Percentiles rank a stretch among this genome's conserved stretches.
phyloP scores from a whole-genome alignment of 2,888 invertebrate species.

The Amblyjoppa proteus region DNA sequence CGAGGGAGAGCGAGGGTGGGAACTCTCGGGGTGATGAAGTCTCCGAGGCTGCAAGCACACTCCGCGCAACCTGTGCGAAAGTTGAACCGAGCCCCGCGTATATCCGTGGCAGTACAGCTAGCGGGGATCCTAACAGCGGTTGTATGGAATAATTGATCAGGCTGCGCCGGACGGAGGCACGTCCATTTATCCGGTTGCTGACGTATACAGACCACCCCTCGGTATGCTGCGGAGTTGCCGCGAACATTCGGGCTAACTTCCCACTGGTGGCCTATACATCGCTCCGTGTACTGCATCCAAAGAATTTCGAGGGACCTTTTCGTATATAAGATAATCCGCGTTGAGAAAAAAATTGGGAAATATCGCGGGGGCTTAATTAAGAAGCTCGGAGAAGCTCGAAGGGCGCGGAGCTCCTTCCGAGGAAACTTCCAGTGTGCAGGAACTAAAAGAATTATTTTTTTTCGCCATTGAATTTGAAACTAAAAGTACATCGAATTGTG shows the following conservation, averaged over 20 bases:
- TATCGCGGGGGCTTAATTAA: neutral
- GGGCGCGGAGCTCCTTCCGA: no score
- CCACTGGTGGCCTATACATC: neutral
- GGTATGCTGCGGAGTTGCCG: constrained; percentile 8
- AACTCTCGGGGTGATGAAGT: constrained; percentile 54
- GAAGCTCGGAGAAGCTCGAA: no score
- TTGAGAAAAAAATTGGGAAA: neutral
- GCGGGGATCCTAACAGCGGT: constrained; percentile 61
- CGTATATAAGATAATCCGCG: neutral
- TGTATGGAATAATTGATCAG: constrained; percentile 76
- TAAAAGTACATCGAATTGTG: no score
- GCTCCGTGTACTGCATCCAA: constrained; percentile 4
- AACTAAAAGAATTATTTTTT: no score
- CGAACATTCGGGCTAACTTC: constrained; percentile 44
- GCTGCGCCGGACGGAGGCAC: constrained; percentile 59
- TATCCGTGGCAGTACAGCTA: constrained; percentile 31
- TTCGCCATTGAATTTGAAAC: no score
- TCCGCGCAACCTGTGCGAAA: constrained; percentile 26
- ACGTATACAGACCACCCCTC: constrained; percentile 31
- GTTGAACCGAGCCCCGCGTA: constrained; percentile 47
- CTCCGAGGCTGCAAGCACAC: constrained; percentile 38
- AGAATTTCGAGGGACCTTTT: neutral
- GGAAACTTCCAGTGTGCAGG: no score
- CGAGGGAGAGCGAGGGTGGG: neutral
- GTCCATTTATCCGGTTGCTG: constrained; percentile 62